Evolutionary conservation across 2,888 invertebrate species (phyloP), one percentile per base, ranked within the genome.

Genomic region (Crocallis elinguaria): DNA sequence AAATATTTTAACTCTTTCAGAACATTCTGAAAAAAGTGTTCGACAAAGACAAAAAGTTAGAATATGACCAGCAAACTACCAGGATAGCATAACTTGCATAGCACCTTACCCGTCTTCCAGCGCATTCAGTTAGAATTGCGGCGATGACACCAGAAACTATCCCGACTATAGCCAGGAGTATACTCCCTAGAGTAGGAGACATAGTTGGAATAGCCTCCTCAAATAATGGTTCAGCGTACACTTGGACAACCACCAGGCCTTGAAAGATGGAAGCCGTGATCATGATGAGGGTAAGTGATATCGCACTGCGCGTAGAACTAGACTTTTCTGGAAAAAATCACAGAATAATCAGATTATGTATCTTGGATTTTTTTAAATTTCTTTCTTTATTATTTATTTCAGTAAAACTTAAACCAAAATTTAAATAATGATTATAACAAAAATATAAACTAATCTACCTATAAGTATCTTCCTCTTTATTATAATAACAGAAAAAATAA

Each of bases 221-320:
- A 51, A 88, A 88, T 16, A 88, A 54, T 0, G 84, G 84, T n/a
- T 78, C 80, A 0, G 88, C 87, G 53, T 84, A 88, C 21, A 88
- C 86, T 54, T 86, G 85, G 0, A 88, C 65, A 0, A 78, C 79
- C 0, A 84, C 66, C 0, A 86, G 49, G 0, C 88, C 88, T 77
- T 88, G 86, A 66, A 84, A 84, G 8, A 82, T 73, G 8, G 77
- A 64, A 0, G 77, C 63, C 0, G 79, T 77, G 52, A 75, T 71
- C 3, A 88, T 57, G 0, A 67, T 57, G 0, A 84, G 19, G 1
- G 64, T 62, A 0, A 84, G 55, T 0, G 69, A 9, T 9, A 87
- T 58, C 0, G 83, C 82, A 1, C 67, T 73, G 1, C 82, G 82
- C 0, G 84, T 77, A 1, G 86, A 77, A 0, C 68, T 65, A 2